phyloP scores from a whole-genome alignment of 2,113 vertebrate species.

The Rhodinocichla rosea region DNA sequence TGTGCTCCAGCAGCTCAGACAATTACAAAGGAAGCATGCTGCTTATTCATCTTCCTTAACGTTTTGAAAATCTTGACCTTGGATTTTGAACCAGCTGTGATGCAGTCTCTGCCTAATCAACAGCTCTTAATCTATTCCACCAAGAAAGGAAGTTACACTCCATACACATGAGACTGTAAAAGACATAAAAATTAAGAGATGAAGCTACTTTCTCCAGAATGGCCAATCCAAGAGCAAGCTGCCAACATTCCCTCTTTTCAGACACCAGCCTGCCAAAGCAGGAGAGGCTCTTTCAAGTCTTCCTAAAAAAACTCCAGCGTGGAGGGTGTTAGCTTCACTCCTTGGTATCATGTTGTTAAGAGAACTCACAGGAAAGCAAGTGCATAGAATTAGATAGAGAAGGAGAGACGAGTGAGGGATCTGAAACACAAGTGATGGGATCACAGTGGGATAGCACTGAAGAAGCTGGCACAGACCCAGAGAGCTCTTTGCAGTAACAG shows the following conservation, averaged over 20 bases:
- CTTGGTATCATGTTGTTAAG: background rate
- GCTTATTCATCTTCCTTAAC: background rate
- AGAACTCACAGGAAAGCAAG: background rate
- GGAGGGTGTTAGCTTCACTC: background rate
- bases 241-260: background rate
- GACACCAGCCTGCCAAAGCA: background rate
- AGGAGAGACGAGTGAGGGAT: background rate
- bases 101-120: background rate
- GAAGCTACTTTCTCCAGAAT: background rate
- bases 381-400: background rate
- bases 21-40: background rate
- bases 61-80: background rate
- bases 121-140: background rate
- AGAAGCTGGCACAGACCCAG: slow-evolving; percentile 32
- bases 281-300: background rate
- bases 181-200: background rate
- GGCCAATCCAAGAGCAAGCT: background rate
- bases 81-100: background rate
- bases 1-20: background rate
- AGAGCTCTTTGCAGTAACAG: background rate
- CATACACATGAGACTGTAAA: background rate
- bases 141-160: background rate
- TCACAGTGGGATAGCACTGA: slow-evolving; percentile 42
- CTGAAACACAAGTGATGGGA: slow-evolving; percentile 13
- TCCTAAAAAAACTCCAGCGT: background rate